Base-by-base conservation (phyloP, 2,888 invertebrate genomes). In the Cephonodes hylas region DNA sequence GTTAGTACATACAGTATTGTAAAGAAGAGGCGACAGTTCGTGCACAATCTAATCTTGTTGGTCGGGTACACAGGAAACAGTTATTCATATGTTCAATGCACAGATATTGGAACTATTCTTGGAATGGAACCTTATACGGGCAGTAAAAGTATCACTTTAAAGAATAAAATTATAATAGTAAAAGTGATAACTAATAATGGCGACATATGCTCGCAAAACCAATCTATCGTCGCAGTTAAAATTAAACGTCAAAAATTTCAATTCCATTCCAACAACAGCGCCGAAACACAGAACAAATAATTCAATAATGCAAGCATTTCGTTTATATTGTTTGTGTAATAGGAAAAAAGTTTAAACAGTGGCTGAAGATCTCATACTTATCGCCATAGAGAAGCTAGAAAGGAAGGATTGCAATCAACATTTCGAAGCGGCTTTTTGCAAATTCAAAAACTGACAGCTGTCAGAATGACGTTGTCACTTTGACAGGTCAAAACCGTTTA, bases 21-120 rank as follows among this genome's bases (percentile, higher is more conserved):
- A 67, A 73, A 71, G 79, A 83, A 76, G 71, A 76, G 83, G 75
- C 69, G 69, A 76, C 63, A 84, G 79, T 83, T 72, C 79, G 91
- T 90, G 90, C 88, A 85, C 78, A 76, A 84, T 83, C 78, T 79
- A 80, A 89, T 88, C 90, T 91, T 85, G 63, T 89, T 89, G 91
- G 91, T 89, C 88, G 81, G 79, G 75, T 79, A 86, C 81, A 91
- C 83, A 88, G 66, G 81, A 74, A 86, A 89, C 81, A 89, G 71
- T 82, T 72, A 80, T 67, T 53, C 66, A 78, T 75, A 77, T 74
- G 65, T 79, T 68, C 69, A 71, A 85, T 81, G 84, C 83, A 83
- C 80, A 82, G 64, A 76, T 71, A 81, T 71, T 64, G 60, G 34
- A 5, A 57, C 18, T 38, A 8, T 13, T 27, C 58, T 63, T 34